Base-by-base conservation (phyloP, 2,113 vertebrate species). In the Psammodynastes pulverulentus region DNA sequence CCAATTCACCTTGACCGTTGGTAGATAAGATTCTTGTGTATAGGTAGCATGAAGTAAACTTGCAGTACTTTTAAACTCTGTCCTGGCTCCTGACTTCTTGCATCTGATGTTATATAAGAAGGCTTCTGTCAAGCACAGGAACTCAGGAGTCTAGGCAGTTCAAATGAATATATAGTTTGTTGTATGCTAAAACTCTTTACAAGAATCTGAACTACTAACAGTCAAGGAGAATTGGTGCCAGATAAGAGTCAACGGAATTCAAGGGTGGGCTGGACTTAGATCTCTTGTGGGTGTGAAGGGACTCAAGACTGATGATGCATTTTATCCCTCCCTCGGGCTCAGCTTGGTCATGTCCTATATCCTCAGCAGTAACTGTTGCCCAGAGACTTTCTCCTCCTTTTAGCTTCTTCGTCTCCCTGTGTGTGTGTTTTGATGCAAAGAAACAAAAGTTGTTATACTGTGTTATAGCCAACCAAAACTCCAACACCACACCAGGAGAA, bases 301-400 rank as follows among this genome's bases (percentile, higher is more conserved):
- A 79, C 15, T 79, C 6, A 17, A 79, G 62, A n/a, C 62, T 67
- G 62, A n/a, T 67, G 62, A 67, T n/a, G 4, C 1, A 1, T 58
- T 29, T 58, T 10, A 54, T 26, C 24, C 24, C 29, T 34, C 62
- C 62, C 12, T 67, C 9, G 7, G 12, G 10, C 12, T 34, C 62
- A 67, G 62, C 29, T 5, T 67, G 62, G 62, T 67, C 62, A 67
- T 67, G 10, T 67, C 58, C 58, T 67, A 67, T 4, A n/a, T n/a
- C 95, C 93, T 93, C 84, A 88, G 84, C 88, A 92, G 89, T 58
- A 91, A 92, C 86, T 86, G 93, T 93, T 90, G 89, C 91, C 51
- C 93, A 92, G 90, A 84, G 93, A 90, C 91, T 86, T 96, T 94
- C 94, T n/a, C 94, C 95, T 93, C 91, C 93, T 94, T 95, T 96